Conservation (phyloP, 2,113 vertebrate genomes). For the Aviceda subcristata region DNA sequence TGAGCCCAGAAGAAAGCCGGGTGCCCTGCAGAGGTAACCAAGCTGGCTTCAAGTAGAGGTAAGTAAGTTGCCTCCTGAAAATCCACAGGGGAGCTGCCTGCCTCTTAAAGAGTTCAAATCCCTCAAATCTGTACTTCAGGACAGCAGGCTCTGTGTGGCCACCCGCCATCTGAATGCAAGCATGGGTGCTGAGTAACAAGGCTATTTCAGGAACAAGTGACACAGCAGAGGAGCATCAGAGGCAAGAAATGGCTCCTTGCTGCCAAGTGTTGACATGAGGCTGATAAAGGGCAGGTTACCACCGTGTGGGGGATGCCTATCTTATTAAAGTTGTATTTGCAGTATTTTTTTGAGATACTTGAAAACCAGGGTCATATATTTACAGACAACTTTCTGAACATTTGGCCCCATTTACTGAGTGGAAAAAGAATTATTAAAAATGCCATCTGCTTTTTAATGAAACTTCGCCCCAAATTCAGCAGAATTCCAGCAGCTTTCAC, state of each 20-base stretch:
- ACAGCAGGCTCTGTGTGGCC: not conserved
- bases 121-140: not conserved
- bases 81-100: not conserved
- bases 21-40: not conserved
- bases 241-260: not conserved
- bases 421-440: conserved; percentile 1
- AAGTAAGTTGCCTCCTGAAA: not conserved
- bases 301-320: not conserved
- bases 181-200: not conserved
- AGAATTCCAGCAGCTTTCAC: conserved; percentile 2
- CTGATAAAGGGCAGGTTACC: not conserved
- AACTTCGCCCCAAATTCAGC: not conserved
- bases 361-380: not conserved
- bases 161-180: not conserved
- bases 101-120: not conserved
- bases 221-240: not conserved
- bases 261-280: conserved; percentile 5
- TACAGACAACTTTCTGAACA: not conserved
- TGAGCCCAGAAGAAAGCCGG: not conserved
- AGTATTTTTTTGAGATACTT: not conserved
- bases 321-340: not conserved
- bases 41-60: not conserved
- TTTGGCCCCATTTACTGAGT: not conserved
- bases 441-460: not conserved
- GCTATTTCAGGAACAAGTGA: conserved; percentile 16